Conservation (phyloP, 2,888 invertebrate species). For the Caenorhabditis macrosperma region DNA sequence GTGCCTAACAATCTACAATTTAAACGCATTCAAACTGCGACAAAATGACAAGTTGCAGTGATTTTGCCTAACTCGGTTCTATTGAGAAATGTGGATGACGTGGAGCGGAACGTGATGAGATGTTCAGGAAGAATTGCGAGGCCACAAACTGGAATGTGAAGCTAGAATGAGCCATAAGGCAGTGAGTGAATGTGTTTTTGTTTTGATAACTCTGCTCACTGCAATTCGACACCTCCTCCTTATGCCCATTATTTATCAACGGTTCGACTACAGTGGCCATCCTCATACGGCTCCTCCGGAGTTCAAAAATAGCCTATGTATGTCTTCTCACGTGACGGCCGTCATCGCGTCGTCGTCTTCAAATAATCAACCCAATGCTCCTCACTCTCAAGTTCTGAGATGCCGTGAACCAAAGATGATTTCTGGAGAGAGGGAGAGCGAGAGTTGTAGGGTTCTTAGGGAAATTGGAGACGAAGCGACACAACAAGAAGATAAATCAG, state of each 20-base stretch:
- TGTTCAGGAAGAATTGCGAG: background rate
- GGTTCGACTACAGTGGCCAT: slow-evolving; percentile 21
- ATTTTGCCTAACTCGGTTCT: background rate
- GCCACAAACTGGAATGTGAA: no score
- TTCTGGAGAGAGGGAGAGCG: slow-evolving; percentile 5
- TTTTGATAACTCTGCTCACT: slow-evolving; percentile 35
- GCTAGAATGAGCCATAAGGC: no score
- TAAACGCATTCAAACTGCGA: slow-evolving; percentile 39
- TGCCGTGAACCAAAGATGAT: slow-evolving; percentile 37
- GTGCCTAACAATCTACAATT: slow-evolving; percentile 15
- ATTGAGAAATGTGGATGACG: slow-evolving; percentile 27
- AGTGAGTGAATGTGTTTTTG: slow-evolving; percentile 34
- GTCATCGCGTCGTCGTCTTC: slow-evolving; percentile 5
- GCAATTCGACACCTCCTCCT: slow-evolving; percentile 32
- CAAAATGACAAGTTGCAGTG: background rate
- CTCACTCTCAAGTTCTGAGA: slow-evolving; percentile 13
- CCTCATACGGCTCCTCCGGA: slow-evolving; percentile 4
- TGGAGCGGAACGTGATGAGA: background rate
- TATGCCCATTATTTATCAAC: slow-evolving; percentile 9
- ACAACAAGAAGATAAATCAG: slow-evolving; percentile 8
- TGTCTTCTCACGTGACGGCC: slow-evolving; percentile 24
- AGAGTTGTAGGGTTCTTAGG: background rate
- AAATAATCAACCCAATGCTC: slow-evolving; percentile 48
- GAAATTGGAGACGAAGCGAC: background rate
- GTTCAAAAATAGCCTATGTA: slow-evolving; percentile 46